Conservation (phyloP, 2,888 invertebrate genomes). For the Drosophila algonquin region DNA sequence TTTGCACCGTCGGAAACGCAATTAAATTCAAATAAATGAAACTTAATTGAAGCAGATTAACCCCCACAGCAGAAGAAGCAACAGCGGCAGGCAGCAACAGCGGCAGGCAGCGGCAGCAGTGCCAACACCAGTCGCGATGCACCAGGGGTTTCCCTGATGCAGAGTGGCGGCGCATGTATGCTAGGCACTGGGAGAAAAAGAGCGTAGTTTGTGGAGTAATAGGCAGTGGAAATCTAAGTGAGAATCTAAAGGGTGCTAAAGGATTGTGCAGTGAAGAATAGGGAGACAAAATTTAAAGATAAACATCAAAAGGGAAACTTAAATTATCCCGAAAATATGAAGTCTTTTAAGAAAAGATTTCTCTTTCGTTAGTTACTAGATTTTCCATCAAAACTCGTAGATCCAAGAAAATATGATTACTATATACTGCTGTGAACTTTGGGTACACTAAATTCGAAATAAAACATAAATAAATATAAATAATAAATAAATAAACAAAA, state of each 20-base stretch:
- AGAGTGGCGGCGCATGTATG: conserved; percentile 3
- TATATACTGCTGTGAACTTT: too few relatives aligned
- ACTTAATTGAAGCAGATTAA: conserved; percentile 77
- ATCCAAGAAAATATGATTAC: too few relatives aligned
- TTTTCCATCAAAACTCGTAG: too few relatives aligned
- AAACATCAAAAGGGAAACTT: not conserved
- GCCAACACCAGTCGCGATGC: conserved; percentile 34
- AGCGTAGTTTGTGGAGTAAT: not conserved
- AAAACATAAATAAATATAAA: too few relatives aligned
- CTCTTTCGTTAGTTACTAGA: too few relatives aligned
- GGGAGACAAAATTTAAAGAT: not conserved
- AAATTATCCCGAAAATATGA: not conserved
- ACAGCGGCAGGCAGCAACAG: too few relatives aligned
- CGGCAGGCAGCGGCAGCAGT: conserved; percentile 14
- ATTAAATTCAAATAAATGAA: conserved; percentile 76
- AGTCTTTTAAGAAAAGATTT: too few relatives aligned
- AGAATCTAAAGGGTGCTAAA: too few relatives aligned
- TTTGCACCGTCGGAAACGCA: conserved; percentile 54
- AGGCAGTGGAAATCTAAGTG: not conserved
- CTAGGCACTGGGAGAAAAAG: not conserved
- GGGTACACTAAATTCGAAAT: too few relatives aligned
- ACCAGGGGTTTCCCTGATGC: conserved; percentile 1
- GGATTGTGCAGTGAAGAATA: too few relatives aligned
- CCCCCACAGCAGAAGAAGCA: conserved; percentile 40
- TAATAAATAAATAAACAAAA: too few relatives aligned